Evolutionary conservation across 2,113 vertebrate genomes (phyloP), one percentile per base, ranked within the genome.

Genomic region (Xenus cinereus): DNA sequence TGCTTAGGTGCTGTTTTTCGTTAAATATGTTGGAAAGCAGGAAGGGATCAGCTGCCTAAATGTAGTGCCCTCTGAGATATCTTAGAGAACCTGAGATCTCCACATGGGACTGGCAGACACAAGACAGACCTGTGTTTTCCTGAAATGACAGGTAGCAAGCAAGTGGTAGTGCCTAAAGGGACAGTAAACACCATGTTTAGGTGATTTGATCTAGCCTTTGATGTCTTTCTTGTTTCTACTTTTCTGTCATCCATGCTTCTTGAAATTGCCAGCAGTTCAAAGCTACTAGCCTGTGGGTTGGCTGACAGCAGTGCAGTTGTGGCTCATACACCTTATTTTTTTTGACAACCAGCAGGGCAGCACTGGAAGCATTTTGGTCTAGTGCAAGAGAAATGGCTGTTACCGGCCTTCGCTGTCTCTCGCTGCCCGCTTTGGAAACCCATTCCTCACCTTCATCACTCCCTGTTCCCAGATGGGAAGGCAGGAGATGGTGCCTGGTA

Each of bases 371-470:
- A 0, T 27, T 93, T 81, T 89, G 37, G 45, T 16, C 51, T 39
- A 0, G 10, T 14, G 4, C 59, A 41, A 45, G 45, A 69, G 23
- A 53, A 74, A 53, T 0, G 1, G 21, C 59, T 91, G 21, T 57
- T 51, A 33, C 9, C 2, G 0, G 66, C 48, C 39, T 80, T 46
- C 75, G 57, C 54, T 60, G 17, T 60, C 73, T 43, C 35, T 69
- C 10, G 2, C 35, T 81, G 69, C 15, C 2, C 22, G 22, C 63
- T 46, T 71, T 43, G 33, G 46, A 56, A 51, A 84, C 33, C 21
- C 3, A 1, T 30, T 71, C 27, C 60, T 66, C 3, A 1, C n/a
- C 30, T 62, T 71, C 4, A 0, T 78, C 56, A 12, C 45, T 46
- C 28, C 30, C 10, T 15, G 11, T 56, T 20, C 23, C 27, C 46